Evolutionary conservation across 2,113 vertebrate genomes (phyloP), one percentile per base, ranked within the genome.

Genomic region (Etia nguti): DNA sequence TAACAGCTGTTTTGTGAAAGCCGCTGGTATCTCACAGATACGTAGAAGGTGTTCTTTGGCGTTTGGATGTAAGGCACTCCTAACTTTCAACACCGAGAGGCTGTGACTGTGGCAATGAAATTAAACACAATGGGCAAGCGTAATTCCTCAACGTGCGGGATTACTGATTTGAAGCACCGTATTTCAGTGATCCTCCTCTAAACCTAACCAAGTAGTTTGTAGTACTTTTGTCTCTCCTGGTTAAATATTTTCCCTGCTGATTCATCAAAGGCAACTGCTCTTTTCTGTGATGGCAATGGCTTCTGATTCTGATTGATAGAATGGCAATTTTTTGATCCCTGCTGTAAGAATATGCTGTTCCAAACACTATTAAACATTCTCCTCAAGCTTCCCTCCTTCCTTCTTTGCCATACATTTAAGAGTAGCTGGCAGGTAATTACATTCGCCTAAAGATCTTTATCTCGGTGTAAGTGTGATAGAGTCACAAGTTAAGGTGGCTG

Each of bases 391-490:
- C 34, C 31, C n/a, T 52, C 22, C 18, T 18, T 38, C 16, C 22
- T 38, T 75, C 55, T 89, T 62, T 79, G 68, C 52, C 3, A 43
- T 77, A 43, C 79, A 80, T 89, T 81, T 77, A 81, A 84, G 81
- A 77, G 81, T 77, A 26, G 29, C 81, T 81, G 54, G 59, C 90
- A 77, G 89, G 84, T 94, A 93, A 94, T 94, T 92, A 92, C 81
- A 57, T 84, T 81, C 36, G 15, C 83, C 57, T 79, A 26, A 48
- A 92, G 91, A 93, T 92, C 90, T 93, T 91, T 87, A 89, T 94
- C 86, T 81, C 62, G 52, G 68, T 80, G 84, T 22, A 79, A 85
- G 56, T 55, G 92, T 60, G 88, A 92, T 75, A 12, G 62, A 88
- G 70, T 62, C 81, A 52, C 81, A 12, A 20, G 57, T 84, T 80